Base-by-base conservation (phyloP, 1,140 invertebrate genomes). In the Drosophila pandora region DNA sequence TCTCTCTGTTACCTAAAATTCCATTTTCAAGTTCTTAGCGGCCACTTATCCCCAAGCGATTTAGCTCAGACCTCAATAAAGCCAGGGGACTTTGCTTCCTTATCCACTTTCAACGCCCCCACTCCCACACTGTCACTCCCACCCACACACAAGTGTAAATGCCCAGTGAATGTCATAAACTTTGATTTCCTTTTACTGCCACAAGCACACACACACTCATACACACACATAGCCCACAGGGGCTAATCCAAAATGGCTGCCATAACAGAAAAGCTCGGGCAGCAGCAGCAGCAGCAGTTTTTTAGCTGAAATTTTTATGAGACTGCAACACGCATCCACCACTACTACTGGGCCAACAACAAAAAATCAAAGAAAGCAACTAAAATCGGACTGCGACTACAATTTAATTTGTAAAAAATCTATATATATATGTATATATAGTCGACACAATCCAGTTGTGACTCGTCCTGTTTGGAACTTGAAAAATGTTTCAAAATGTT, bases 371-470 rank as follows among this genome's bases (percentile, higher is more conserved):
- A 21, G 23, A 37, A 56, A 68, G 30, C 21, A 49, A 70, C 50
- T 76, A 70, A 87, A 87, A 85, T 81, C 63, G 57, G 63, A 87
- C 77, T 70, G 68, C 48, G 73, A 77, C 78, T 87, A 77, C 68
- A 70, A 85, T 85, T 85, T 85, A 87, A 85, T 85, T 85, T 85
- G 79, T 77, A 87, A 85, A 85, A 69, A 57, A 47, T 48, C 17
- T 68, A 37, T 63, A 63, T 48, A 65, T 47, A 65, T 55, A 50
- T 47, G 21, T 43, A 43, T 43, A 9, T 56, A 60, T 60, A 48
- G 37, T 54, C 25, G 30, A 39, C 49, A 43, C 48, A 53, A 65
- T 47, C 28, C 34, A 67, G 49, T 39, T 55, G 41, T 39, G 64
- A 28, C 52, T 57, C 39, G 74, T 55, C 39, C 65, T 25, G 56